Evolutionary conservation across 37 sponge, comb jelly and placozoan genomes (phyloP).

Genomic region (Petrosia ficiformis): DNA sequence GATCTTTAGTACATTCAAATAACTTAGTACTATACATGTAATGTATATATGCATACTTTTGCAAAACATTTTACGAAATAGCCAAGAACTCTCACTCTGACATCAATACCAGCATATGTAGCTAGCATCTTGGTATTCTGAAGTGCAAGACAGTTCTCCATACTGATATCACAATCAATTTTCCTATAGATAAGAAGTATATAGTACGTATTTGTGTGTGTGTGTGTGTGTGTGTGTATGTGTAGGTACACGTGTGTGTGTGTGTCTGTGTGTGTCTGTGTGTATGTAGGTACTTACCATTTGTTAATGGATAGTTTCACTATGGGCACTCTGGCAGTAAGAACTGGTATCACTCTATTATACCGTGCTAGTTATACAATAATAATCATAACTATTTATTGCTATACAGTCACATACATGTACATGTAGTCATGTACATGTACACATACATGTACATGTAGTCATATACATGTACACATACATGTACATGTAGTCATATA

Average conservation of each 20-base stretch:
- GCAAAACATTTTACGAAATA: conserved; percentile 71
- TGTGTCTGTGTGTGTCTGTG: no score
- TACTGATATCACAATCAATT: conserved; percentile 70
- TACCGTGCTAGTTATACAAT: no score
- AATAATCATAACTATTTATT: no score
- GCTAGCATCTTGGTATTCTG: conserved; percentile 74
- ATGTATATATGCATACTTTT: conserved; percentile 58
- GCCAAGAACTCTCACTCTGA: conserved; percentile 60
- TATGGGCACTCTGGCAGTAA: conserved; percentile 75
- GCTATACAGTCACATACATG: no score
- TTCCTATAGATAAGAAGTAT: conserved; percentile 9
- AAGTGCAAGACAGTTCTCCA: conserved; percentile 71
- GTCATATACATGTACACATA: no score
- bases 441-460: no score
- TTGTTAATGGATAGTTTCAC: conserved; percentile 52
- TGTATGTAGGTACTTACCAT: conserved; percentile 25
- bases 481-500: no score
- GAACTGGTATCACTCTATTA: conserved; percentile 29
- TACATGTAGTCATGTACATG: no score
- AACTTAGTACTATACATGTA: background rate
- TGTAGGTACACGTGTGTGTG: no score
- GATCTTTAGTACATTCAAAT: background rate
- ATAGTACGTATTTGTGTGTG: no score
- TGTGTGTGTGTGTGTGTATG: no score
- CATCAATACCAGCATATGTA: conserved; percentile 61